Base-by-base conservation (phyloP, 2,797 vertebrate genomes). In the Oreochromis grahami region DNA sequence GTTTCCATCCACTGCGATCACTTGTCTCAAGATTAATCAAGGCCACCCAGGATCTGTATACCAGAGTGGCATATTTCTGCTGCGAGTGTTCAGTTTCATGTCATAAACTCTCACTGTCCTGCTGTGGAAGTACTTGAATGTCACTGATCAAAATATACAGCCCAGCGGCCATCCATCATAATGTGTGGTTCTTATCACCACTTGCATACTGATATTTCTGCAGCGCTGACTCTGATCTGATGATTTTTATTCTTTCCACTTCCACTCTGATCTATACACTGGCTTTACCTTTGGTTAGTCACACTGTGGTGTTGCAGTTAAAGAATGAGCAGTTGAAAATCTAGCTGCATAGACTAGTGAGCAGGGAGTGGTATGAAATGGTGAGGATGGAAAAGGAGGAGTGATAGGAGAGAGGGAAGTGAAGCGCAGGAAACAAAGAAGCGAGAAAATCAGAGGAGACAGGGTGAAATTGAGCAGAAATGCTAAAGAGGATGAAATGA, bases 231-330 rank as follows among this genome's bases (percentile, higher is more conserved):
- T 78, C 60, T 60, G 60, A 87, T 86, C 79, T 86, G 85, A 83
- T 83, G 74, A 72, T 90, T 84, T 63, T 91, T 85, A 90, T 83
- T 79, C 86, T 86, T 90, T 92, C 87, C 92, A 93, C 93, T 92
- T 94, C 92, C 89, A 86, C 78, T 88, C 65, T 81, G 9, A 12
- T 80, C 88, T 87, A 80, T 84, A 86, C 58, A 14, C 84, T 77
- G 83, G 83, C 84, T 89, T 93, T 78, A 51, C 79, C 41, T 79
- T 80, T 8, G 7, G 81, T 93, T 87, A 87, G 87, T 93, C 88
- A 93, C 21, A 65, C 88, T 76, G 80, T 29, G 80, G 74, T 78
- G 78, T 79, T 68, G 21, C 83, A 55, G 78, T 82, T 83, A 24
- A 65, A 83, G 68, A 84, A 87, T 65, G 60, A n/a, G 58, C 45